Evolutionary conservation across 2,888 invertebrate species (phyloP), one percentile per base, ranked within the genome.

Genomic region (Plagodis pulveraria): DNA sequence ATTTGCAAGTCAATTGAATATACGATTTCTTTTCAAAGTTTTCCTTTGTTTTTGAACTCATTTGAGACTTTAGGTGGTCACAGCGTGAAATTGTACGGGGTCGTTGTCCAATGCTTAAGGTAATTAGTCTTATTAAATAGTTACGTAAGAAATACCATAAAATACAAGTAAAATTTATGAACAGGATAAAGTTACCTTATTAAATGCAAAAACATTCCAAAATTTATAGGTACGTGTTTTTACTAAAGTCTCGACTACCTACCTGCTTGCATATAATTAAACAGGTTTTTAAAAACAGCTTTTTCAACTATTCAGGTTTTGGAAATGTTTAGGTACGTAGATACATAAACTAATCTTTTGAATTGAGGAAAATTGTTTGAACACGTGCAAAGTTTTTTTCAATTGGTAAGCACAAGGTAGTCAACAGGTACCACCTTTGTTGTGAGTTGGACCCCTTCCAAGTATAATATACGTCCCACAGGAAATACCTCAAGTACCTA

Each of bases 281-380:
- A 9, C n/a, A 8, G 11, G 32, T 36, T 44, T 52, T 52, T 22
- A n/a, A 44, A 32, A 44, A 32, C 44, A 8, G 44, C 44, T 32
- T 44, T 32, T 10, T 8, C 6, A 12, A 32, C 22, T 44, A 32
- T 44, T 6, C 22, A 22, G 22, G 22, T 22, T 22, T 22, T 22
- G 22, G 22, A 22, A 1, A 22, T 22, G 22, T 22, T 22, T 22
- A 22, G 22, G 22, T 22, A 22, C 22, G 22, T 7, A 44, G 7
- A 32, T 32, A 5, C 44, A 43, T 57, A 55, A 51, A 58, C 41
- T 50, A 42, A 41, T 12, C 10, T 43, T 10, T 35, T 35, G n/a
- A 52, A 45, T 52, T 45, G 51, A 52, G 51, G 45, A 52, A 52
- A 45, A 52, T 45, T 22, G 38, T 45, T 36, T 60, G 42, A 41